Base-by-base conservation (phyloP, 2,888 invertebrate genomes). In the Patella depressa region DNA sequence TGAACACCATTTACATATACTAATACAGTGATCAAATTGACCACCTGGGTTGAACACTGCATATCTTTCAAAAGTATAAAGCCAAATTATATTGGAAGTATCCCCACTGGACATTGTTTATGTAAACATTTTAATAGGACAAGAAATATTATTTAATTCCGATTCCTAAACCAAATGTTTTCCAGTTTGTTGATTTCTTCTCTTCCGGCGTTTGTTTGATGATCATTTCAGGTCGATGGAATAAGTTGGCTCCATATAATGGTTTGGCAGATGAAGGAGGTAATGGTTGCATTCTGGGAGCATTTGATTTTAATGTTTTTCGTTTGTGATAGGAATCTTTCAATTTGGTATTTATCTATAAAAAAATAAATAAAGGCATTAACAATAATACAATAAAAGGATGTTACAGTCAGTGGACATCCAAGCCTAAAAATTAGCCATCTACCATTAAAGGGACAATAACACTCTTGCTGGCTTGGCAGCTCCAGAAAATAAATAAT, bases 321-420 rank as follows among this genome's bases (percentile, higher is more conserved):
- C 89, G 83, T 54, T 88, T 85, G 15, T 82, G 74, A 45, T 89
- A 76, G 3, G 85, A 86, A n/a, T 83, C 80, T 76, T 89, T 88
- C 5, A 90, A 85, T 45, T 86, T 85, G 14, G 75, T 73, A 72
- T 85, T 85, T 3, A 88, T 85, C 90, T 90, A 80, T 34, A 80
- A 82, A 72, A 72, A 54, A 15, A 73, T 57, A 75, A 65, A 69
- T 69, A 53, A 75, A 74, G 65, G 4, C 57, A 17, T 57, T 57
- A 57, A 57, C 1, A 34, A 34, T 34, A 34, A 34, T 34, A 34
- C 34, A 34, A 4, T 34, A 34, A 34, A 34, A 5, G 5, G 5
- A 0, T 34, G 4, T 34, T 34, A 0, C 34, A 34, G 34, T 34
- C 34, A 34, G 34, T 34, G 34, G 34, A 34, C 34, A 34, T 34